Evolutionary conservation across 2,888 invertebrate species (phyloP).

Genomic region (Eudemis profundana): DNA sequence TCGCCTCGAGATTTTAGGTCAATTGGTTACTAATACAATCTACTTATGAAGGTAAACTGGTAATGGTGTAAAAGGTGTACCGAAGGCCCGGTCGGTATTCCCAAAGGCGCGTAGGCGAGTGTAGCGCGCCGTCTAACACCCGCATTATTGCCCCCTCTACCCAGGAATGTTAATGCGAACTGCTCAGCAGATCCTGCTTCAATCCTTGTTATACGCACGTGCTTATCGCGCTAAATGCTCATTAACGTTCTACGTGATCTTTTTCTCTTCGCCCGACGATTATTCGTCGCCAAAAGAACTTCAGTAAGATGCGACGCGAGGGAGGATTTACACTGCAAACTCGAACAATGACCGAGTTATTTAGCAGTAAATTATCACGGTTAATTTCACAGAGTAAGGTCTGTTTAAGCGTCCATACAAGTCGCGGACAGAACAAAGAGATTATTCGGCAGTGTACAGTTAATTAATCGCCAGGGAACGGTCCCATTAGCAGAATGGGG

Average conservation of each 20-base stretch:
- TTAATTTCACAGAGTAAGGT: slow-evolving; percentile 54
- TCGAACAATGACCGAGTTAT: slow-evolving; percentile 24
- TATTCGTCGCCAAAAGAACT: slow-evolving; percentile 34
- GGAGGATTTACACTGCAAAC: slow-evolving; percentile 11
- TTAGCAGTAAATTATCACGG: slow-evolving; percentile 51
- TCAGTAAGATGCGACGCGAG: slow-evolving; percentile 4
- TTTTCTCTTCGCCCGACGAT: slow-evolving; percentile 50
- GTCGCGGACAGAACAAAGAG: slow-evolving; percentile 57
- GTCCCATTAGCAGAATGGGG: slow-evolving; percentile 63
- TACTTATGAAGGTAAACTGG: slow-evolving; percentile 44
- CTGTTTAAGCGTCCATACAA: slow-evolving; percentile 51
- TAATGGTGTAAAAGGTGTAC: slow-evolving; percentile 46
- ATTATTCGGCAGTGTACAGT: slow-evolving; percentile 63
- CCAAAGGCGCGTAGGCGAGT: slow-evolving; percentile 61
- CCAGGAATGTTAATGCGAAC: slow-evolving; percentile 68
- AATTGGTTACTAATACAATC: slow-evolving; percentile 53
- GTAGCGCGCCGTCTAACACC: slow-evolving; percentile 68
- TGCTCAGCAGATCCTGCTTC: slow-evolving; percentile 58
- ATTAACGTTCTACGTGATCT: slow-evolving; percentile 68
- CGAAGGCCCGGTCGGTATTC: slow-evolving; percentile 53
- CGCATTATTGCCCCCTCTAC: slow-evolving; percentile 68
- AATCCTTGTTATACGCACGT: slow-evolving; percentile 62
- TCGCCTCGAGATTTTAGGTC: slow-evolving; percentile 51
- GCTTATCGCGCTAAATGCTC: slow-evolving; percentile 66
- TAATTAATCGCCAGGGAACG: slow-evolving; percentile 69